Percentiles rank a stretch among this genome's conserved stretches.
phyloP scores from a whole-genome alignment of 2,797 vertebrate genomes.

The Garrulus glandarius region DNA sequence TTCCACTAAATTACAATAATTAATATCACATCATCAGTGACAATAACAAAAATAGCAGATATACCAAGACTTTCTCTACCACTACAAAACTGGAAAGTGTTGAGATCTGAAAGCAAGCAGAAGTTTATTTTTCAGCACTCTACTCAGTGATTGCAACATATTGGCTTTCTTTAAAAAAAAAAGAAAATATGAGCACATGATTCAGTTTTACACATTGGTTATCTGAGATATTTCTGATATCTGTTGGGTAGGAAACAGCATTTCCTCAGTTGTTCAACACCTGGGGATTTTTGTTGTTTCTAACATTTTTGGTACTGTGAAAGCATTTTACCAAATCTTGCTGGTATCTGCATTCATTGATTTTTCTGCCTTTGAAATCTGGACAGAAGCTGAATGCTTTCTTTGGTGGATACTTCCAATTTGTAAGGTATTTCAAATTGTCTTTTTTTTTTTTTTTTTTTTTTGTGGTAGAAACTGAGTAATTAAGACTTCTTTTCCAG shows the following conservation, averaged over 20 bases:
- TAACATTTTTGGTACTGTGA: not conserved
- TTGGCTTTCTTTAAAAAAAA: not conserved
- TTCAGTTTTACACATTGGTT: not conserved
- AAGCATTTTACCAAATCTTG: not conserved
- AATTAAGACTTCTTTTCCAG: not conserved
- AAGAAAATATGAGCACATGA: not conserved
- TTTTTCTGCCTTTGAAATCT: not conserved
- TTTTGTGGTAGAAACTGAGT: not conserved
- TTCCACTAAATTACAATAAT: not conserved
- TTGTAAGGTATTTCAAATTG: not conserved
- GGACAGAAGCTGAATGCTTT: not conserved
- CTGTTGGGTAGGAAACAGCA: not conserved
- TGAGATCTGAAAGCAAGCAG: not conserved
- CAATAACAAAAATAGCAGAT: not conserved
- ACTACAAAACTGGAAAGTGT: not conserved
- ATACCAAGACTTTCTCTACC: not conserved
- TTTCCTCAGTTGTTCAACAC: not conserved
- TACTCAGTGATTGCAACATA: not conserved
- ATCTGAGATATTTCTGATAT: not conserved
- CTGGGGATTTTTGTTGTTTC: fast-evolving
- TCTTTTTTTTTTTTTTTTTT: not conserved
- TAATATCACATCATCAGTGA: not conserved
- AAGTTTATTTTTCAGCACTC: not conserved
- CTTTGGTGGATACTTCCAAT: not conserved
- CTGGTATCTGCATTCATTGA: not conserved